Percentiles rank a stretch among this genome's conserved stretches.
These are phyloP conservation scores for Phortica variegata DNA, from an alignment of 1,140 invertebrate genomes.

Conservation along the genomic window DNA sequence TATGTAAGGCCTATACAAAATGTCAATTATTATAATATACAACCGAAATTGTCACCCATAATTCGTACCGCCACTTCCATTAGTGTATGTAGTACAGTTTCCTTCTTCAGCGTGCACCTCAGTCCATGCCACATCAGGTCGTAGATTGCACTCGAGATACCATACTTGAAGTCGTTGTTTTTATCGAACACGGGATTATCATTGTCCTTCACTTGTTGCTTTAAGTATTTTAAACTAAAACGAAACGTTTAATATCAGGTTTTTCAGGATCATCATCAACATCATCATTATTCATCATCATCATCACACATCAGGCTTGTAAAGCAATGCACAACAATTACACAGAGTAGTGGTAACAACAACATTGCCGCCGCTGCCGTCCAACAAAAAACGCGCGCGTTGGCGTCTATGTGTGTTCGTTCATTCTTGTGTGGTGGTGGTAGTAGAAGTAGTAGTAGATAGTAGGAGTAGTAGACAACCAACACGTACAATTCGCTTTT, in stretches of 20 bases:
- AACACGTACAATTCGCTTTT: constrained; percentile 51
- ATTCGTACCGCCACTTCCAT: constrained; percentile 69
- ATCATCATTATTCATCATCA: constrained; percentile 8
- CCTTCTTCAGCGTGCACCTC: constrained; percentile 69
- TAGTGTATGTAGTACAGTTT: constrained; percentile 67
- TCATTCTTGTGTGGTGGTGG: constrained; percentile 5
- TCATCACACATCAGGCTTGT: not conserved
- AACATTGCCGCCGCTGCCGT: too few species aligned
- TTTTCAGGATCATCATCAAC: not conserved
- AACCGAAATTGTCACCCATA: not conserved
- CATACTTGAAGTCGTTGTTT: constrained; percentile 35
- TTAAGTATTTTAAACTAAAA: constrained; percentile 53
- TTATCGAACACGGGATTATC: constrained; percentile 44
- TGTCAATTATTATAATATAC: not conserved
- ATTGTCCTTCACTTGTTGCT: constrained; percentile 44
- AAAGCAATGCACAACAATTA: not conserved
- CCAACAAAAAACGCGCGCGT: constrained; percentile 7
- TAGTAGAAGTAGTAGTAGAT: not conserved
- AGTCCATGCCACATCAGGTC: constrained; percentile 70
- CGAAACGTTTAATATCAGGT: constrained; percentile 27
- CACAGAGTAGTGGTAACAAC: not conserved
- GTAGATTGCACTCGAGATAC: constrained; percentile 61
- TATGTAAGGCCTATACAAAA: constrained; percentile 66
- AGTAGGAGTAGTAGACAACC: not conserved
- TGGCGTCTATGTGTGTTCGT: not conserved